A percentile compares a stretch with the other conserved stretches of the same genome.
Evolutionary conservation across 2,797 vertebrate genomes (phyloP).

Genomic region (Betta splendens): DNA sequence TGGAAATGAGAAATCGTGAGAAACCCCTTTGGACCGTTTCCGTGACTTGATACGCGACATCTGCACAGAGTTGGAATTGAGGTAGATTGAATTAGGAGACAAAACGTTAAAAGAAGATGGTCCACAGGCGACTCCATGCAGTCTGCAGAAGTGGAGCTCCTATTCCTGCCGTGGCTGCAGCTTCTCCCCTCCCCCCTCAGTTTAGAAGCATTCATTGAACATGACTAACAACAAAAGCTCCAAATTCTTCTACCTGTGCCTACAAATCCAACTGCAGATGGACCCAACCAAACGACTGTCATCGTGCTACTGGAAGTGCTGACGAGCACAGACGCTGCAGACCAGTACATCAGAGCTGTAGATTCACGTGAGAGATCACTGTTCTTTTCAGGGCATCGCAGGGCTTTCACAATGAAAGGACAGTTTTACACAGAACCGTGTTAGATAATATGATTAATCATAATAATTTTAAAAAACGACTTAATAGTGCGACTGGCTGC

Average conservation of each 20-base stretch:
- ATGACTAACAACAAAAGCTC: too few species aligned
- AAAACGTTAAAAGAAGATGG: slow-evolving; percentile 38
- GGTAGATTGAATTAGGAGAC: slow-evolving; percentile 78
- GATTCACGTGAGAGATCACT: slow-evolving; percentile 56
- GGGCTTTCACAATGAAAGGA: slow-evolving; percentile 44
- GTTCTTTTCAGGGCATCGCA: slow-evolving; percentile 30
- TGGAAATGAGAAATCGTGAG: slow-evolving; percentile 12
- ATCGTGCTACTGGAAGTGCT: slow-evolving; percentile 36
- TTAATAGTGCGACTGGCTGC: not conserved
- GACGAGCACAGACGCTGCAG: slow-evolving; percentile 19
- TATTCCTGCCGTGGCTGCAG: too few species aligned
- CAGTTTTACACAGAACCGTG: slow-evolving; percentile 25
- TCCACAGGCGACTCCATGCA: slow-evolving; percentile 12
- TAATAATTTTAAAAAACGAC: too few species aligned
- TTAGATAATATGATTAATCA: slow-evolving; percentile 3
- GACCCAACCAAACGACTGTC: slow-evolving; percentile 9
- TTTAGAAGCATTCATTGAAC: too few species aligned
- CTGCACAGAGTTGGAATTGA: slow-evolving; percentile 70
- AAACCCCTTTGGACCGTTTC: slow-evolving; percentile 29
- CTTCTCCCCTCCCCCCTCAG: slow-evolving; percentile 6
- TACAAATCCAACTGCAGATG: slow-evolving; percentile 15
- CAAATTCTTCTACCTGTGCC: slow-evolving; percentile 13
- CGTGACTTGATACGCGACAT: slow-evolving; percentile 41
- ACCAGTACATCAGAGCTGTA: slow-evolving; percentile 12
- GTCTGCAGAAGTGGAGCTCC: slow-evolving; percentile 2